Evolutionary conservation across 2,888 invertebrate species (phyloP), one percentile per base, ranked within the genome.

Genomic region (Acanthosoma haemorrhoidale): DNA sequence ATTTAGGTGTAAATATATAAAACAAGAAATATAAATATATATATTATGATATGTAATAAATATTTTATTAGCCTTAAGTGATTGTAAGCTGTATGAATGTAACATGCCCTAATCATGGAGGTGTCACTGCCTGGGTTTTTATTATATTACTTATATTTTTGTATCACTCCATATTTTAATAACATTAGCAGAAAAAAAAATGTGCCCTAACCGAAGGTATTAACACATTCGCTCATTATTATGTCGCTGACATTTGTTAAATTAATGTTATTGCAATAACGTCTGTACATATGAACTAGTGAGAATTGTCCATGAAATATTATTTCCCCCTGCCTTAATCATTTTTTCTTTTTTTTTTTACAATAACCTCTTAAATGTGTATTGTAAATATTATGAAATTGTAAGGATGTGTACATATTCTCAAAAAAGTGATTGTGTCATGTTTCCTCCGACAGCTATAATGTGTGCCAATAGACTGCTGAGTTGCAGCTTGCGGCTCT

Each of bases 141-240:
- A 67, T 57, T 67, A 67, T 67, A 67, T 67, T 67, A 67, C 43
- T 32, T 67, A 67, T 67, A 67, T 67, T 67, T 67, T 67, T 67
- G 15, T 67, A 67, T 64, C 39, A 43, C 57, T 34, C 41, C 41
- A 57, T 67, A 67, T 21, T 67, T 67, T 67, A 67, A 67, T 67
- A 67, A 29, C 51, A 51, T 16, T 25, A 51, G 51, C 51, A 25
- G 29, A n/a, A n/a, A 25, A 13, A 51, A 51, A 51, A n/a, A 25
- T 51, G 25, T 51, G 51, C 25, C 51, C 51, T 25, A n/a, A 21
- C 29, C 5, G n/a, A 21, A 51, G 51, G 4, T 29, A n/a, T 16
- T 57, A 25, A 60, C 34, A 31, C n/a, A 43, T 67, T 51, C 51
- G 41, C 34, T 67, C 51, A 51, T 51, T 67, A 51, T 63, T 63